Evolutionary conservation across 2,113 vertebrate species (phyloP).

Genomic region (Plestiodon gilberti): DNA sequence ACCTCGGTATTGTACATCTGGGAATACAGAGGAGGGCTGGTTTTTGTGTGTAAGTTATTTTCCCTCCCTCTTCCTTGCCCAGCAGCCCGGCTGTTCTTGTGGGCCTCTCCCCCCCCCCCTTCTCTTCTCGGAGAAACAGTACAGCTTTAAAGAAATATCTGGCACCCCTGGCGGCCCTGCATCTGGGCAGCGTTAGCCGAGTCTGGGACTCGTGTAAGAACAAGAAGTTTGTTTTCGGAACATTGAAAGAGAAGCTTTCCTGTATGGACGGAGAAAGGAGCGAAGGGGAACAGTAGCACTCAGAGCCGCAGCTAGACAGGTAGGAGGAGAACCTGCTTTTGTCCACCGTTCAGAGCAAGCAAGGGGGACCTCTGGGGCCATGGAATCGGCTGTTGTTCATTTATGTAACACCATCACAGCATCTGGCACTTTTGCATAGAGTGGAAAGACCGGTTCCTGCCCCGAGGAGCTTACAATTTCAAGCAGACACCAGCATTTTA

Average conservation of each 20-base stretch:
- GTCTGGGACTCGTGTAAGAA: slow-evolving; percentile 42
- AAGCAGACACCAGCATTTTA: too few relatives aligned
- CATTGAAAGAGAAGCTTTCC: slow-evolving; percentile 53
- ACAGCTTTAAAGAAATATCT: slow-evolving; percentile 68
- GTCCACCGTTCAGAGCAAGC: too few relatives aligned
- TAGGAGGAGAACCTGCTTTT: neutral
- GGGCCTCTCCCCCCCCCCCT: neutral
- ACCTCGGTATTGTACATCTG: slow-evolving; percentile 25
- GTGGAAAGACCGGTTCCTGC: too few relatives aligned
- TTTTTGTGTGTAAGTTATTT: too few relatives aligned
- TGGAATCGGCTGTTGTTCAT: too few relatives aligned
- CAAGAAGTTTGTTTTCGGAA: slow-evolving; percentile 54
- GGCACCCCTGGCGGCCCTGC: slow-evolving; percentile 54
- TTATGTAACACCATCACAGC: too few relatives aligned
- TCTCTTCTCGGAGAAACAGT: slow-evolving; percentile 34
- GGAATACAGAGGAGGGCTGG: slow-evolving; percentile 10
- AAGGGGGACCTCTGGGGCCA: too few relatives aligned
- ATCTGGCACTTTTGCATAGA: too few relatives aligned
- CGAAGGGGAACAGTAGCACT: neutral
- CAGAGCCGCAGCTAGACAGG: neutral
- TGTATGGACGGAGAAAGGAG: slow-evolving; percentile 35
- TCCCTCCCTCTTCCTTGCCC: neutral
- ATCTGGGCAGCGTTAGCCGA: slow-evolving; percentile 70
- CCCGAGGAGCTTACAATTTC: too few relatives aligned
- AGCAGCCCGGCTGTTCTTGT: neutral